phyloP scores from a whole-genome alignment of 1,140 invertebrate species.

The Callitettix versicolor region DNA sequence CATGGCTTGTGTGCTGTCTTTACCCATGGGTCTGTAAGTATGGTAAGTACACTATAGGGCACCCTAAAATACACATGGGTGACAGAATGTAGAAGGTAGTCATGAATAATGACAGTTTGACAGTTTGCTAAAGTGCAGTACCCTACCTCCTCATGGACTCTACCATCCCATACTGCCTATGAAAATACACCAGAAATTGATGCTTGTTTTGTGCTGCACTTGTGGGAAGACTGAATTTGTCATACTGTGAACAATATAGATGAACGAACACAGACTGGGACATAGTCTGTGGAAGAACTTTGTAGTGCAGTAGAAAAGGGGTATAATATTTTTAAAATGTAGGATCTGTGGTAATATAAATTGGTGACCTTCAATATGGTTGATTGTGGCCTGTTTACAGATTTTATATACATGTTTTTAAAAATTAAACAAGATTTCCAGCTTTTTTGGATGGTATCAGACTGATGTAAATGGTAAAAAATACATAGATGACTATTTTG shows the following conservation, averaged over 20 bases:
- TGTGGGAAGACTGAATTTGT: constrained; percentile 18
- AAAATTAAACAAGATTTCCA: constrained; percentile 31
- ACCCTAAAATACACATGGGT: constrained; percentile 30
- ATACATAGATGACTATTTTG: constrained; percentile 31
- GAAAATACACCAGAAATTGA: constrained; percentile 25
- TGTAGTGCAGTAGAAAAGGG: constrained; percentile 28
- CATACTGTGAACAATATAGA: constrained; percentile 26
- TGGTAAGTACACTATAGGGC: constrained; percentile 29
- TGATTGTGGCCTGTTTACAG: constrained; percentile 28
- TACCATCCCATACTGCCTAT: constrained; percentile 28
- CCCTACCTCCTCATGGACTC: constrained; percentile 27
- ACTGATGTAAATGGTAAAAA: constrained; percentile 23
- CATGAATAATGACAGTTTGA: constrained; percentile 7
- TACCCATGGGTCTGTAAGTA: constrained; percentile 30
- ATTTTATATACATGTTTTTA: constrained; percentile 30
- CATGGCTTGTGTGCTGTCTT: constrained; percentile 24
- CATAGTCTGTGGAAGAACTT: constrained; percentile 32
- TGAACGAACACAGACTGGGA: constrained; percentile 29
- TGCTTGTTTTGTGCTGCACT: constrained; percentile 28
- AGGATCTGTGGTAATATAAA: constrained; percentile 33
- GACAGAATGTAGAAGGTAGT: constrained; percentile 1
- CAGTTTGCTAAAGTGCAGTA: constrained; percentile 25
- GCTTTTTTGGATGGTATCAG: constrained; percentile 26
- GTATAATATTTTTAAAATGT: constrained; percentile 30
- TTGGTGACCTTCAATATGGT: constrained; percentile 9